Conservation (phyloP, 2,113 vertebrate genomes). For the Leptodactylus fuscus region DNA sequence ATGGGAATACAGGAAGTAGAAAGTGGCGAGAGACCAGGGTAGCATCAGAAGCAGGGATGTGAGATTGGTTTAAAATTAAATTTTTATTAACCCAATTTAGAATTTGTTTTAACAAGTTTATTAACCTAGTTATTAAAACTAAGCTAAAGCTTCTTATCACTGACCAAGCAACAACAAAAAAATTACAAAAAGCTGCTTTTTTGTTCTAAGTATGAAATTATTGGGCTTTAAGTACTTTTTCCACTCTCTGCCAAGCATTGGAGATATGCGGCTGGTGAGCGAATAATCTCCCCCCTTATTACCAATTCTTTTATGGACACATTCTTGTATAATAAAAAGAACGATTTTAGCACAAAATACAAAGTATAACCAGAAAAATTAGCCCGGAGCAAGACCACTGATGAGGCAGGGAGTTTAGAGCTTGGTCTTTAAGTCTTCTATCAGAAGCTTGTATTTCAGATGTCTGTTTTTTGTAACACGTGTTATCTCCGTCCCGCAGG, state of each 20-base stretch:
- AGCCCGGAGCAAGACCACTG: not conserved
- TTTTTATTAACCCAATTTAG: no score
- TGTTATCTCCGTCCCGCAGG: conserved; percentile 73
- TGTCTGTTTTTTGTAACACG: conserved; percentile 16
- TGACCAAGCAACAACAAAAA: not conserved
- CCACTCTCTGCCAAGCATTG: not conserved
- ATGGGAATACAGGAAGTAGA: no score
- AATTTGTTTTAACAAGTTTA: no score
- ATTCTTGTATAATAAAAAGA: not conserved
- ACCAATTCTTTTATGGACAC: not conserved
- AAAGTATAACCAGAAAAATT: not conserved
- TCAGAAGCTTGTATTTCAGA: not conserved
- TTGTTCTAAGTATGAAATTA: not conserved
- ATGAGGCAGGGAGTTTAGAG: not conserved
- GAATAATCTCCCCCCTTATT: not conserved
- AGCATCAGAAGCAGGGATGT: no score
- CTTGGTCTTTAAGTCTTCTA: not conserved
- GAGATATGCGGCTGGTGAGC: not conserved
- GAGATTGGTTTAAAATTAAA: no score
- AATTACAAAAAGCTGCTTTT: no score
- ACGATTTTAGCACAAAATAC: conserved; percentile 15
- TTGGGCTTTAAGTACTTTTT: not conserved
- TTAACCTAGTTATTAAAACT: no score
- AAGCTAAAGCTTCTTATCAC: no score
- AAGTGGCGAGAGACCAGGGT: no score